Percentiles rank a stretch among this genome's conserved stretches.
Evolutionary conservation across 2,797 vertebrate species (phyloP).

Genomic region (Tragopan temminckii): DNA sequence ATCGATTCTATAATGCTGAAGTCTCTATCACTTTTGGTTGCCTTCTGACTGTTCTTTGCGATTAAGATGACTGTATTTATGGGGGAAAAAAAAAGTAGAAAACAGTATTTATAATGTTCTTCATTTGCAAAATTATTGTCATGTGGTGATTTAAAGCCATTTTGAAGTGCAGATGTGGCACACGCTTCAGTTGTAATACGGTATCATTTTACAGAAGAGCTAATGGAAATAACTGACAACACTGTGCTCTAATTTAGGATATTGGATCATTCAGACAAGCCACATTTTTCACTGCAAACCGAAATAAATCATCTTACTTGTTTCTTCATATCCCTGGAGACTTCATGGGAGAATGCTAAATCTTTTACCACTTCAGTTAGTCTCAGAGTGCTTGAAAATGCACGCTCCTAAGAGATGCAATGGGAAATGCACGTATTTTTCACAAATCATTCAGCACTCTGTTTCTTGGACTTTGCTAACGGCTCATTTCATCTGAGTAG

Average conservation of each 20-base stretch:
- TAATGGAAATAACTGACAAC: neutral
- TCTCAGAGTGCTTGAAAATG: neutral
- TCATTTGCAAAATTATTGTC: neutral
- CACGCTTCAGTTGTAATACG: neutral
- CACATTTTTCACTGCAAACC: neutral
- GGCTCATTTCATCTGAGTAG: neutral
- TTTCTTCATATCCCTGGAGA: neutral
- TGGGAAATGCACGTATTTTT: neutral
- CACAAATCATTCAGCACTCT: neutral
- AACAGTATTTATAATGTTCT: neutral
- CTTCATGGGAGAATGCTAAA: neutral
- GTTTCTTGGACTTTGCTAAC: neutral
- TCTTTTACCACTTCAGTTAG: neutral
- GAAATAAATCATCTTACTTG: neutral
- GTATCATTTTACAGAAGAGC: rapidly evolving
- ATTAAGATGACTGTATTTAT: neutral
- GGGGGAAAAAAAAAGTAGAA: neutral
- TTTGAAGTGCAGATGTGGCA: neutral
- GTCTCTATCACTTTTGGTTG: neutral
- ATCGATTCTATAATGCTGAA: rapidly evolving
- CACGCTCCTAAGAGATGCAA: neutral
- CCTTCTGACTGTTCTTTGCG: neutral
- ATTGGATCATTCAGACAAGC: neutral
- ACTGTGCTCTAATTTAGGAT: neutral
- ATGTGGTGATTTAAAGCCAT: neutral